A percentile compares a stretch with the other conserved stretches of the same genome.
Evolutionary conservation across 2,888 invertebrate species (phyloP).

Genomic region (Escarpia spicata): DNA sequence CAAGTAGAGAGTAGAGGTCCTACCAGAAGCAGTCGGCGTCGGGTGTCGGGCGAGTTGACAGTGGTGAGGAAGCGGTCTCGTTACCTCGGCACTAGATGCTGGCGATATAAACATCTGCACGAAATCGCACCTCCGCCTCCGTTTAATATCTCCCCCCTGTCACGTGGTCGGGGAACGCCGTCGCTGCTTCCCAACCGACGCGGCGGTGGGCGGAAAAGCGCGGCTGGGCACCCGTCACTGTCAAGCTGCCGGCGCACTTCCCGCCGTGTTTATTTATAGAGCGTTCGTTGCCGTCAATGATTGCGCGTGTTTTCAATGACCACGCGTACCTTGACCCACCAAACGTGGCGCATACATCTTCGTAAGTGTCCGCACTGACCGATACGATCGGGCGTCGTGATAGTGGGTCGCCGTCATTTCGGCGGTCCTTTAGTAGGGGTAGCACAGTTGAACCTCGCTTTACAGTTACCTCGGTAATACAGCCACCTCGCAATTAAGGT

Average conservation of each 20-base stretch:
- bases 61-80: background rate
- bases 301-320: background rate
- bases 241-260: background rate
- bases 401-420: too few relatives aligned
- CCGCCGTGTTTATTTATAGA: background rate
- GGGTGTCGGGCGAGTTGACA: background rate
- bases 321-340: background rate
- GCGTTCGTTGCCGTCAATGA: background rate
- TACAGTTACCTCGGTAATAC: too few relatives aligned
- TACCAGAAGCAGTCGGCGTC: background rate
- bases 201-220: background rate
- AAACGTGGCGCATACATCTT: background rate
- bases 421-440: too few relatives aligned
- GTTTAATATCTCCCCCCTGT: background rate
- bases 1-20: background rate
- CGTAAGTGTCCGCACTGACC: too few relatives aligned
- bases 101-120: constrained; percentile 10
- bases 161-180: background rate
- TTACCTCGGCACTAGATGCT: background rate
- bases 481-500: too few relatives aligned
- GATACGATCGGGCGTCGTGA: too few relatives aligned
- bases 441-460: too few relatives aligned
- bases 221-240: background rate
- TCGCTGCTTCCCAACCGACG: background rate
- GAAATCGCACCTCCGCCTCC: constrained; percentile 3